Conservation (phyloP, 2,888 invertebrate species). For the Tetragonisca angustula region DNA sequence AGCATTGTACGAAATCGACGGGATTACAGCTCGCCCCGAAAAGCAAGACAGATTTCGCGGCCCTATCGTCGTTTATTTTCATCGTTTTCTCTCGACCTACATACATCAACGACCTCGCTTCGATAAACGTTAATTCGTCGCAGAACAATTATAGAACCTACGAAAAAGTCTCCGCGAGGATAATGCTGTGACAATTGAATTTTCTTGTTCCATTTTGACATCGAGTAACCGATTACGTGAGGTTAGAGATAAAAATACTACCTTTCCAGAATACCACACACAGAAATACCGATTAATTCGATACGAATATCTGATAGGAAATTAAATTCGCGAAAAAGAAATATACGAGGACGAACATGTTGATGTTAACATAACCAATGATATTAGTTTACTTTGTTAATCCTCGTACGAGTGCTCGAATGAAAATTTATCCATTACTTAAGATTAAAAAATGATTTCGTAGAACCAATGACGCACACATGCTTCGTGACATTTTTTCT, state of each 20-base stretch:
- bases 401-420: no score
- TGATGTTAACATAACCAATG: no score
- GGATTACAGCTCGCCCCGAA: slow-evolving; percentile 57
- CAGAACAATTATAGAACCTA: slow-evolving; percentile 20
- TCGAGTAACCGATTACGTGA: slow-evolving; percentile 1
- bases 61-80: slow-evolving; percentile 22
- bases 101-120: slow-evolving; percentile 45
- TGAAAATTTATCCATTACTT: no score
- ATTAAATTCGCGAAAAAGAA: not conserved
- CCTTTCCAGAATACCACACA: not conserved
- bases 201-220: slow-evolving; percentile 5
- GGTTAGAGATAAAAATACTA: not conserved
- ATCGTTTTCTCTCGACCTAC: slow-evolving; percentile 36
- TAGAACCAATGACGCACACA: no score
- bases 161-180: not conserved
- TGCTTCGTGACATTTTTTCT: no score
- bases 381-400: not conserved
- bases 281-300: not conserved
- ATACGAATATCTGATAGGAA: not conserved
- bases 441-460: no score
- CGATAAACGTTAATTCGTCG: slow-evolving; percentile 43
- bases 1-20: slow-evolving; percentile 56
- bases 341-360: no score
- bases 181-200: slow-evolving; percentile 21
- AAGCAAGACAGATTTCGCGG: slow-evolving; percentile 53